Evolutionary conservation across 2,888 invertebrate genomes (phyloP).

Genomic region (Ephialtes manifestator): DNA sequence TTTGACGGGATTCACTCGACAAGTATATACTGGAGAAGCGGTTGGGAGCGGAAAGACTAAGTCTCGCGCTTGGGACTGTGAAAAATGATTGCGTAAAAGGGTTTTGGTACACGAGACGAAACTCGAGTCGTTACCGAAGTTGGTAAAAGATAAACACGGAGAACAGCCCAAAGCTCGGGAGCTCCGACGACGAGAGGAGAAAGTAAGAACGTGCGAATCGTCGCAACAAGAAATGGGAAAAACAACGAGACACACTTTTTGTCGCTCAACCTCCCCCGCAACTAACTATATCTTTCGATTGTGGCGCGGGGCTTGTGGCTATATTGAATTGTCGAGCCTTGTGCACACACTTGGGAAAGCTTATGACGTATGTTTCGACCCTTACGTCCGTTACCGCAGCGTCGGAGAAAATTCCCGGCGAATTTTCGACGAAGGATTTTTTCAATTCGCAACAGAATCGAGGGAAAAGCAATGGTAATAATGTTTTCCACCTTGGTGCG

Average conservation of each 20-base stretch:
- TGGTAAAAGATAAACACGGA: slow-evolving; percentile 58
- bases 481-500: background rate
- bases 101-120: slow-evolving; percentile 61
- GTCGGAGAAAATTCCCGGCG: slow-evolving; percentile 26
- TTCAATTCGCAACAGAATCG: slow-evolving; percentile 7
- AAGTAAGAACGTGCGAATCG: slow-evolving; percentile 56
- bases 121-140: slow-evolving; percentile 61
- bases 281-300: slow-evolving; percentile 24
- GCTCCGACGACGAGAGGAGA: background rate
- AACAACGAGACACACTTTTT: slow-evolving; percentile 39
- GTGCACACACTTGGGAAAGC: slow-evolving; percentile 49
- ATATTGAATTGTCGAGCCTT: slow-evolving; percentile 47
- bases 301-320: slow-evolving; percentile 34
- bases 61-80: slow-evolving; percentile 30
- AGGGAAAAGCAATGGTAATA: slow-evolving; percentile 26
- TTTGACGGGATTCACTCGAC: slow-evolving; percentile 34
- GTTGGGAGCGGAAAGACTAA: slow-evolving; percentile 2
- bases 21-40: slow-evolving; percentile 33
- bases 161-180: slow-evolving; percentile 20
- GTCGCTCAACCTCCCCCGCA: slow-evolving; percentile 11
- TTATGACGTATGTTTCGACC: slow-evolving; percentile 43
- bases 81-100: slow-evolving; percentile 66
- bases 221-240: slow-evolving; percentile 51
- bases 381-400: background rate
- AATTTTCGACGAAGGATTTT: slow-evolving; percentile 45